Evolutionary conservation across 2,797 vertebrate species (phyloP), one percentile per base, ranked within the genome.

Genomic region (Melanotaenia trifasciata): DNA sequence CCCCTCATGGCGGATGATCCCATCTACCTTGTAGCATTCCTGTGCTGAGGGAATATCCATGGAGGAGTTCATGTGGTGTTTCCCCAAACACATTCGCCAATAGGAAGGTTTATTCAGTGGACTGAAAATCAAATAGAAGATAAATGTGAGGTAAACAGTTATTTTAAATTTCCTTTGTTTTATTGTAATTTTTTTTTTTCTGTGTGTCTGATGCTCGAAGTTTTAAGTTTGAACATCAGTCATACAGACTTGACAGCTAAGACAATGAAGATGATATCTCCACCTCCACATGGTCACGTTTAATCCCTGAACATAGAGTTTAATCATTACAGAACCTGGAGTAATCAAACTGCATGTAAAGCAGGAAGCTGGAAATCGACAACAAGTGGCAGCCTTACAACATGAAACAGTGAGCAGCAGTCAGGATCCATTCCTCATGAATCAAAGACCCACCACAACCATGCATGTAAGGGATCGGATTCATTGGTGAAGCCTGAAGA

Each of bases 371-470:
- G 24, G 50, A 59, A 5, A 26, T 66, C 28, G 28, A 28, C 28
- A 28, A 28, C 28, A 28, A 28, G 28, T 28, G 28, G 28, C 28
- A 28, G 28, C 28, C 91, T 93, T 91, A 95, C 94, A 45, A 1
- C 86, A 88, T 91, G 71, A 95, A 94, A 73, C 95, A 95, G 83
- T 94, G 94, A 78, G 94, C 94, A 60, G 94, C 93, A 28, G 94
- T 94, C 1, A 95, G 92, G 54, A 95, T 68, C 94, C 94, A 95
- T 58, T 94, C 90, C 50, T 92, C 43, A 0, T 95, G 92, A 80
- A 95, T 94, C 74, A 95, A 78, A 67, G 94, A 93, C 22, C 93
- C 94, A 72, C 92, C 93, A 79, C 94, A 95, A 3, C 58, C 74
- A 6, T 95, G 94, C 84, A 89, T 86, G 80, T 92, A 89, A 14